Conservation (phyloP, 2,888 invertebrate genomes). For the Scrobipalpa atriplicella region DNA sequence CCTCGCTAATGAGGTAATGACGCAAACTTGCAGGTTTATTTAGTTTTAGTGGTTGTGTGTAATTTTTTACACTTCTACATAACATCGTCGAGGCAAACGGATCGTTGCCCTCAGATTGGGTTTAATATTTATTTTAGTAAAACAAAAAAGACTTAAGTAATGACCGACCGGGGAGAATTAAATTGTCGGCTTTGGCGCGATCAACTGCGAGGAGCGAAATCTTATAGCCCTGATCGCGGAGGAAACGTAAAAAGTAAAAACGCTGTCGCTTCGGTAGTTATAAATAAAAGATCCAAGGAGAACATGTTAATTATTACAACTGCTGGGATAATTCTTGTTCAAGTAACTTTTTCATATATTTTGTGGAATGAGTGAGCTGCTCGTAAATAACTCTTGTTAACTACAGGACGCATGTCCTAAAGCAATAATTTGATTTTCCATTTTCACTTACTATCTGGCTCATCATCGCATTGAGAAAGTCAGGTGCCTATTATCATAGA, state of each 20-base stretch:
- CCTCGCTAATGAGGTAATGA: constrained; percentile 46
- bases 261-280: constrained; percentile 13
- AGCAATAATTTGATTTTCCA: too few relatives aligned
- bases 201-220: constrained; percentile 3
- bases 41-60: constrained; percentile 35
- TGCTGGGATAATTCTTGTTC: constrained; percentile 9
- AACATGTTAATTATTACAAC: constrained; percentile 15
- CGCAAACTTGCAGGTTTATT: constrained; percentile 36
- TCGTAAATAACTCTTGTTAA: neutral
- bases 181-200: constrained; percentile 6
- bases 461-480: too few relatives aligned
- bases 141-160: neutral
- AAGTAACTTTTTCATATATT: neutral
- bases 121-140: constrained; percentile 1
- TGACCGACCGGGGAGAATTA: constrained; percentile 17
- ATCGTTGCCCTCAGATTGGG: constrained; percentile 18
- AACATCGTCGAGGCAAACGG: constrained; percentile 37
- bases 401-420: too few relatives aligned
- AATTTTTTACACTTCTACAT: constrained; percentile 34
- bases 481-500: too few relatives aligned
- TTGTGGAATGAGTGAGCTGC: neutral
- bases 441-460: too few relatives aligned
- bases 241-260: constrained; percentile 2
- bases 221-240: neutral
- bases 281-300: constrained; percentile 22